These are phyloP conservation scores for Hippopotamus amphibius DNA, from an alignment of 2,113 vertebrate species.

Conservation along the genomic window DNA sequence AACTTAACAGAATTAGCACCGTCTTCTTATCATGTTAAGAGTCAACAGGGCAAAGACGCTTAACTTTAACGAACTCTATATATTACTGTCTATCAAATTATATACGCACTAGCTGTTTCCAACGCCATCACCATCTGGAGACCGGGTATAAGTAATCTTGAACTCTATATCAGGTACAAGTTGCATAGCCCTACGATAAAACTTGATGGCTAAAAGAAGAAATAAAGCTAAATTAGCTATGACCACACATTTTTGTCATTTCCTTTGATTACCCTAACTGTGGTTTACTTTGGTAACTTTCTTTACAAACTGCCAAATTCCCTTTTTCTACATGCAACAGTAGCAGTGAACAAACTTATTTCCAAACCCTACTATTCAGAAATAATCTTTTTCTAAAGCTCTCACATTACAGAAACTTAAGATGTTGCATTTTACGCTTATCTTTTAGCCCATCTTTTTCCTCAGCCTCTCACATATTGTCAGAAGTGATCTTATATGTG, in stretches of 20 bases:
- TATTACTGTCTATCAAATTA: constrained; percentile 52
- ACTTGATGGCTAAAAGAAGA: constrained; percentile 96
- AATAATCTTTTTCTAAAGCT: neutral
- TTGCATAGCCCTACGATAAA: constrained; percentile 98
- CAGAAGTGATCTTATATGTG: neutral
- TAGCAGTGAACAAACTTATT: constrained; percentile 31
- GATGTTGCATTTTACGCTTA: neutral
- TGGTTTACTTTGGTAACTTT: constrained; percentile 56
- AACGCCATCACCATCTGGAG: constrained; percentile 92
- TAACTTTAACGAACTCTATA: constrained; percentile 57
- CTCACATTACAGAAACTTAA: neutral
- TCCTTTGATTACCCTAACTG: constrained; percentile 38
- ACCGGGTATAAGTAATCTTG: constrained; percentile 96
- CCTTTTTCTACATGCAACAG: constrained; percentile 40
- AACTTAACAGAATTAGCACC: constrained; percentile 36
- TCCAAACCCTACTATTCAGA: neutral
- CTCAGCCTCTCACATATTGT: neutral
- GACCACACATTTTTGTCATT: constrained; percentile 65
- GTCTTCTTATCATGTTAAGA: neutral
- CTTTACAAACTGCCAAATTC: constrained; percentile 52
- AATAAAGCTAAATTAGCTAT: constrained; percentile 75
- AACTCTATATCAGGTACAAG: constrained; percentile 99
- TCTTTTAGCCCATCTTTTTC: neutral
- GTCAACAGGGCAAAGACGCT: constrained; percentile 54
- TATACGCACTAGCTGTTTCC: constrained; percentile 93